These are phyloP conservation scores for Aix galericulata DNA, from an alignment of 2,113 vertebrate species.

Conservation along the genomic window DNA sequence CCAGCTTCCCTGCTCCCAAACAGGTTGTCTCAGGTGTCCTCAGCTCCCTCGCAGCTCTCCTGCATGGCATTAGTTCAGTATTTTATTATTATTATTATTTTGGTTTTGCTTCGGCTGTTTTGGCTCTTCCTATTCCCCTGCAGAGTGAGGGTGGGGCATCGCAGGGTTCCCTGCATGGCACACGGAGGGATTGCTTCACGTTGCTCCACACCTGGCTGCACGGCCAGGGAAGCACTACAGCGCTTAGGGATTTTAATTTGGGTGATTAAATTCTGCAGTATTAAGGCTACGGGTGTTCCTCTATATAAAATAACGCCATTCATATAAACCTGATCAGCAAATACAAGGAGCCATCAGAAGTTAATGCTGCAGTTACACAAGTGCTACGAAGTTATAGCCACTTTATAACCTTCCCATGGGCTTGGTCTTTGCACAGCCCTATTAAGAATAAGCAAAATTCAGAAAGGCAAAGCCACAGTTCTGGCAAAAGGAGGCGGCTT, in stretches of 20 bases:
- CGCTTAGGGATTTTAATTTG: not conserved
- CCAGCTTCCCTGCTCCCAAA: not conserved
- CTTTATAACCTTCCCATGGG: not conserved
- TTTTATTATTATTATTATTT: not conserved
- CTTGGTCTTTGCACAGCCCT: not conserved
- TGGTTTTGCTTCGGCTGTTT: not conserved
- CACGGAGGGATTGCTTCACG: not conserved
- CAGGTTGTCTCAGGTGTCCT: not conserved
- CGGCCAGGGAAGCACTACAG: not conserved
- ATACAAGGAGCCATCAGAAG: not conserved
- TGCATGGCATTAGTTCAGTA: not conserved
- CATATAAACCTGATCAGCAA: not conserved
- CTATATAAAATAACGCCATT: not conserved
- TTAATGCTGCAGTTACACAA: not conserved
- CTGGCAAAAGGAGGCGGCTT: not conserved
- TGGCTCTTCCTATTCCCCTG: not conserved
- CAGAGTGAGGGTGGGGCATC: fast-evolving
- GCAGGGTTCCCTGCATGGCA: fast-evolving
- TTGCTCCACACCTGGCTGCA: not conserved
- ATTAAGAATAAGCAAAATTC: not conserved
- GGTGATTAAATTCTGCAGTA: not conserved
- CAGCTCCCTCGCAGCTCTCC: not conserved
- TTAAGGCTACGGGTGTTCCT: not conserved
- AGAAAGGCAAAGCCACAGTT: not conserved
- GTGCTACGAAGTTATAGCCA: not conserved